Evolutionary conservation across 1,140 invertebrate species (phyloP).

Genomic region (Bombus haemorrhoidalis): DNA sequence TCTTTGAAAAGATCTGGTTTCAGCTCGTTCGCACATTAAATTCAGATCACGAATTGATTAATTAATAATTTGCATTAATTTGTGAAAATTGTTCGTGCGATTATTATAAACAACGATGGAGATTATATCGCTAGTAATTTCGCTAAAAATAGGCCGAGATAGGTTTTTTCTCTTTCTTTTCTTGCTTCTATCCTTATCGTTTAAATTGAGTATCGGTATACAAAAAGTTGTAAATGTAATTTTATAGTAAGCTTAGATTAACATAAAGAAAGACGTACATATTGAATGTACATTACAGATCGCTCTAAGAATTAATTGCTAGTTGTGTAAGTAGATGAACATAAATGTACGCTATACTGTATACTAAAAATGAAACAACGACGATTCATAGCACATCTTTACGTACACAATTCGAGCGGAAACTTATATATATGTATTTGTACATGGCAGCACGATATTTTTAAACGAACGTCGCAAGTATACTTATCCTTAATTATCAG

Average conservation of each 20-base stretch:
- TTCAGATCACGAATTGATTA: background rate
- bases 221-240: background rate
- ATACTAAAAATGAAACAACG: slow-evolving; percentile 2
- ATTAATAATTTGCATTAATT: background rate
- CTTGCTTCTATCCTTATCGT: background rate
- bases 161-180: background rate
- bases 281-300: slow-evolving; percentile 4
- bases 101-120: background rate
- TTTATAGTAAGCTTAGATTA: background rate
- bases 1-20: background rate
- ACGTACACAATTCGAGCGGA: background rate
- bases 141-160: slow-evolving; percentile 27
- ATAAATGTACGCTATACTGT: background rate
- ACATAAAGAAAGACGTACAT: background rate
- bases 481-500: background rate
- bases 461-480: background rate
- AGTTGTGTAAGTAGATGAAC: background rate
- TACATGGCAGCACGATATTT: slow-evolving; percentile 37
- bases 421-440: slow-evolving; percentile 36
- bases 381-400: slow-evolving; percentile 24
- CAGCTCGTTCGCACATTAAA: background rate
- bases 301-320: background rate
- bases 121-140: background rate
- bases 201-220: too few species aligned
- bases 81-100: background rate